phyloP scores from a whole-genome alignment of 2,888 invertebrate genomes.

The Apomyelois bistriatella region DNA sequence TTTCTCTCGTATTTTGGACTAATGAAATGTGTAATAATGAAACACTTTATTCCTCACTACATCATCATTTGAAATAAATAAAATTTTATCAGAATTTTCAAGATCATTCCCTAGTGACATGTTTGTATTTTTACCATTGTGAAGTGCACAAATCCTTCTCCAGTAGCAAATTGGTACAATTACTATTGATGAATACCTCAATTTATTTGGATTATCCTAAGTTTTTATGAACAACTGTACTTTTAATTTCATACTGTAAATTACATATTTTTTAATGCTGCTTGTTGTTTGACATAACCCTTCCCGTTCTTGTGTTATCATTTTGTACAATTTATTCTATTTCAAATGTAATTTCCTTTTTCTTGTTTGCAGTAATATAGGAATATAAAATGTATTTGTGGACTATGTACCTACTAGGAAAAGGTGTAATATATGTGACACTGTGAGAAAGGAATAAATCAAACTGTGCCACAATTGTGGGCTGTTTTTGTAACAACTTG shows the following conservation, averaged over 20 bases:
- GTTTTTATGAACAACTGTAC: too few relatives aligned
- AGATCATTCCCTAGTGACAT: conserved; percentile 44
- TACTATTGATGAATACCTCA: conserved; percentile 17
- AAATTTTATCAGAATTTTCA: conserved; percentile 26
- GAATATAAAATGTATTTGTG: conserved; percentile 41
- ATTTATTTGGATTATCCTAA: too few relatives aligned
- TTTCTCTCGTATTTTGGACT: neutral
- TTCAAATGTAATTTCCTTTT: neutral
- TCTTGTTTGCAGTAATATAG: neutral
- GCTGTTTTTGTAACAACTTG: conserved; percentile 53
- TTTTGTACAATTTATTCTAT: neutral
- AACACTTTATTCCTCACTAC: neutral
- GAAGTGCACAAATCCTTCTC: conserved; percentile 52
- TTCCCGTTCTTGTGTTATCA: neutral
- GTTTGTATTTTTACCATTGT: conserved; percentile 36
- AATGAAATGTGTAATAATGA: neutral
- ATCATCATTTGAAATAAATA: conserved; percentile 2
- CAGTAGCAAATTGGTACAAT: conserved; percentile 23
- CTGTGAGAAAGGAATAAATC: conserved; percentile 68
- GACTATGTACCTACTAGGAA: conserved; percentile 33
- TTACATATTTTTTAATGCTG: too few relatives aligned
- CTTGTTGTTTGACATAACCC: neutral
- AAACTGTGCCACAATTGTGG: conserved; percentile 68
- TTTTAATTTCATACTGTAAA: too few relatives aligned
- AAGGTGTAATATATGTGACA: conserved; percentile 55